A percentile compares a stretch with the other conserved stretches of the same genome.
Evolutionary conservation across 1,140 invertebrate species (phyloP).

Genomic region (Cotesia vestalis): DNA sequence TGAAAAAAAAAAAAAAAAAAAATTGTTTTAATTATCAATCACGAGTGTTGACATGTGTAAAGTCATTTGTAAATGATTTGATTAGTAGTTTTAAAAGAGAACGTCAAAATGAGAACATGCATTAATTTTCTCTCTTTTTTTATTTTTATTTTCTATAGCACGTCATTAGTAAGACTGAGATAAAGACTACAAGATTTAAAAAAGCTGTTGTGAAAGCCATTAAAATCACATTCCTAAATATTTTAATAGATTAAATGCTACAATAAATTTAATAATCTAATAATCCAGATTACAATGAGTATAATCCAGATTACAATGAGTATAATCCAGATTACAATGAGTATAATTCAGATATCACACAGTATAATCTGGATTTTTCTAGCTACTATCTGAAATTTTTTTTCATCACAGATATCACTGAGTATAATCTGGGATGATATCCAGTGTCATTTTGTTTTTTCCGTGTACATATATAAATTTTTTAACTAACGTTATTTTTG

Average conservation of each 20-base stretch:
- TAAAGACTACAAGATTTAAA: background rate
- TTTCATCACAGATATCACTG: too few relatives aligned
- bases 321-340: too few relatives aligned
- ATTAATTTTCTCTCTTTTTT: conserved; percentile 7
- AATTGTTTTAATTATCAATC: background rate
- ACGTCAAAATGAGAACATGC: conserved; percentile 1
- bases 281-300: too few relatives aligned
- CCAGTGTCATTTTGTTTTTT: too few relatives aligned
- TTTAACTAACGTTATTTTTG: too few relatives aligned
- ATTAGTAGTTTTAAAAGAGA: conserved; percentile 2
- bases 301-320: too few relatives aligned
- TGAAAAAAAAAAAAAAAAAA: background rate
- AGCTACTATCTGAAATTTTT: too few relatives aligned
- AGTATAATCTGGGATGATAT: too few relatives aligned
- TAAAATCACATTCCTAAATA: conserved; percentile 13
- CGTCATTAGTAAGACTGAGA: conserved; percentile 13
- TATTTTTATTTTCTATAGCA: background rate
- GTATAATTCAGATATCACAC: too few relatives aligned
- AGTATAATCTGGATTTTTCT: too few relatives aligned
- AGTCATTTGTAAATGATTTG: conserved; percentile 8
- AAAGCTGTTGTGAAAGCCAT: conserved; percentile 4
- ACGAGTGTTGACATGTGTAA: conserved; percentile 21
- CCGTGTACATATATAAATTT: too few relatives aligned
- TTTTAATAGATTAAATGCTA: conserved; percentile 9
- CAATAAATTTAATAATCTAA: conserved; percentile 18